Evolutionary conservation across 2,113 vertebrate genomes (phyloP).

Genomic region (Mystacornis crossleyi): DNA sequence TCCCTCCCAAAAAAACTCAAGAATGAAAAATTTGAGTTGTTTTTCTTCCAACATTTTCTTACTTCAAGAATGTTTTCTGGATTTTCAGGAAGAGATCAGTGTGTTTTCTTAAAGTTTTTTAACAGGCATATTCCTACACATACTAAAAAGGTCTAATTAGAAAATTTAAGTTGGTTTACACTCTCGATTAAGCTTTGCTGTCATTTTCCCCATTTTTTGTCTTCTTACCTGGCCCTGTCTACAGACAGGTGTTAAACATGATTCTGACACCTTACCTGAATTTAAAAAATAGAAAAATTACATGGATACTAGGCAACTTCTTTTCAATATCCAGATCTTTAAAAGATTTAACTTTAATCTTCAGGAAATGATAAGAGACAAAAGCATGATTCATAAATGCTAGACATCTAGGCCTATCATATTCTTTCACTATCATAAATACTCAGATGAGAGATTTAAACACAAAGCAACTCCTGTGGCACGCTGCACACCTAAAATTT

Average conservation of each 20-base stretch:
- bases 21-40: accelerated
- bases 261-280: background rate
- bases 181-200: background rate
- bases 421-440: background rate
- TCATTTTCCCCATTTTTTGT: background rate
- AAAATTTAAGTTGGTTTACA: background rate
- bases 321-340: background rate
- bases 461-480: background rate
- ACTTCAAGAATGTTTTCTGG: background rate
- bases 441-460: background rate
- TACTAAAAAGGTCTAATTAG: background rate
- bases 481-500: background rate
- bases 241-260: accelerated
- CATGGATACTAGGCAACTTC: accelerated
- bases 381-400: background rate
- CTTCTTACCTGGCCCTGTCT: background rate
- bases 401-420: background rate
- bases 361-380: background rate
- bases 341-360: background rate
- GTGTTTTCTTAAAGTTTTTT: background rate
- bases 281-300: background rate
- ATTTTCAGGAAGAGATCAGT: background rate
- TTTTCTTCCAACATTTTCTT: background rate
- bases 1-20: accelerated
- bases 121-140: background rate